A percentile compares a stretch with the other conserved stretches of the same genome.
Conservation (phyloP, 1,140 invertebrate genomes). For the Drosophila punjabiensis region DNA sequence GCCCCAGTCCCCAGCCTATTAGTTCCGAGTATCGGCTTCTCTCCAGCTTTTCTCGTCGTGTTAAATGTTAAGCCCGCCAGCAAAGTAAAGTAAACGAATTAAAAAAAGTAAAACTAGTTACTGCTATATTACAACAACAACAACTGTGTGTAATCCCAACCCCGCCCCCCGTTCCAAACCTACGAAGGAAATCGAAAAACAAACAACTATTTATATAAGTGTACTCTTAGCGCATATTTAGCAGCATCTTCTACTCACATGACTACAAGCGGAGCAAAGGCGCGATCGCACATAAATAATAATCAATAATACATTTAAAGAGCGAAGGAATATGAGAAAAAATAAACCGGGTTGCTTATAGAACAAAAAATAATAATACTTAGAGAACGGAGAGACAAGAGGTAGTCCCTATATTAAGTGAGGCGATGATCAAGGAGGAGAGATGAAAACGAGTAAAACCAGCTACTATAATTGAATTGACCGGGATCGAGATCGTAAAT, state of each 20-base stretch:
- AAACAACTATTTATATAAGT: constrained; percentile 71
- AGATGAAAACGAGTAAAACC: constrained; percentile 58
- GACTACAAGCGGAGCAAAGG: constrained; percentile 61
- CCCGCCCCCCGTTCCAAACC: constrained; percentile 32
- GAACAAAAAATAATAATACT: constrained; percentile 60
- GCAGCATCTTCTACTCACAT: constrained; percentile 81
- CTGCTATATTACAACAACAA: constrained; percentile 54
- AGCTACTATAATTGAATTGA: constrained; percentile 70
- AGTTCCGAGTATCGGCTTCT: constrained; percentile 61
- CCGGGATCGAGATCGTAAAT: constrained; percentile 69
- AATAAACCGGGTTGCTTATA: constrained; percentile 70
- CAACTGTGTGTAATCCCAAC: constrained; percentile 62
- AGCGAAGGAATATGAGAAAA: constrained; percentile 23
- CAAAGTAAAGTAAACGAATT: constrained; percentile 51
- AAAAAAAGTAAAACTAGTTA: constrained; percentile 69
- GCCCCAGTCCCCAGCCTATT: constrained; percentile 11
- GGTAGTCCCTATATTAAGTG: constrained; percentile 71
- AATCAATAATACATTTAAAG: constrained; percentile 53
- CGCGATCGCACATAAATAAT: constrained; percentile 50
- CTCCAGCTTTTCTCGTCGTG: constrained; percentile 71
- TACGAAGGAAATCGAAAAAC: constrained; percentile 20
- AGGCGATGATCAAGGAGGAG: constrained; percentile 25
- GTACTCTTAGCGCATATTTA: constrained; percentile 81
- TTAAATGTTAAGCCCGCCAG: constrained; percentile 76
- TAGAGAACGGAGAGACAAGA: constrained; percentile 64